Evolutionary conservation across 1,140 invertebrate genomes (phyloP).

Genomic region (Acromyrmex charruanus): DNA sequence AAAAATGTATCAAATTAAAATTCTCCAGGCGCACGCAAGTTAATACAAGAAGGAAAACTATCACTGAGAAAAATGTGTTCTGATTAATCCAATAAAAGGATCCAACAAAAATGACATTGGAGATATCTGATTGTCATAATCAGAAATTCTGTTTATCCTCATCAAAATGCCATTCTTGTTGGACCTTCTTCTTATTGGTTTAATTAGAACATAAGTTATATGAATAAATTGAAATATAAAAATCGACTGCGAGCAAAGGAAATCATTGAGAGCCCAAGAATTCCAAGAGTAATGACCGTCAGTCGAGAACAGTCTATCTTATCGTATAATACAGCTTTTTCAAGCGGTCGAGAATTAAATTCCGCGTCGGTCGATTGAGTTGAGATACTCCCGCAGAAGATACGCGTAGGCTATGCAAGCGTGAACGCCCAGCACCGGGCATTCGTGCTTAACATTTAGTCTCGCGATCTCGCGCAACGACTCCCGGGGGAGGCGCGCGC

Average conservation of each 20-base stretch:
- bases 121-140: no score
- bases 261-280: not conserved
- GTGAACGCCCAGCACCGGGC: conserved; percentile 12
- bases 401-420: conserved; percentile 2
- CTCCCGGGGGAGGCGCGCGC: conserved; percentile 37
- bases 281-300: not conserved
- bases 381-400: conserved; percentile 4
- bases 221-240: not conserved
- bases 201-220: not conserved
- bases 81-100: no score
- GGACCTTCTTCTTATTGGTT: no score
- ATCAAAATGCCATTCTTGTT: no score
- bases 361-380: not conserved
- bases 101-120: no score
- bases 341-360: not conserved
- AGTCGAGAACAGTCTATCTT: not conserved
- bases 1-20: not conserved
- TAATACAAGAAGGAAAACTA: not conserved
- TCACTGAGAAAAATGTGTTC: no score
- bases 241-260: not conserved
- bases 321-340: not conserved
- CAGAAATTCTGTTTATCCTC: no score
- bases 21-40: not conserved
- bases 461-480: conserved; percentile 44
- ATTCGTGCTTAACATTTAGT: conserved; percentile 6